Conservation (phyloP, 2,888 invertebrate species). For the Tipula unca region DNA sequence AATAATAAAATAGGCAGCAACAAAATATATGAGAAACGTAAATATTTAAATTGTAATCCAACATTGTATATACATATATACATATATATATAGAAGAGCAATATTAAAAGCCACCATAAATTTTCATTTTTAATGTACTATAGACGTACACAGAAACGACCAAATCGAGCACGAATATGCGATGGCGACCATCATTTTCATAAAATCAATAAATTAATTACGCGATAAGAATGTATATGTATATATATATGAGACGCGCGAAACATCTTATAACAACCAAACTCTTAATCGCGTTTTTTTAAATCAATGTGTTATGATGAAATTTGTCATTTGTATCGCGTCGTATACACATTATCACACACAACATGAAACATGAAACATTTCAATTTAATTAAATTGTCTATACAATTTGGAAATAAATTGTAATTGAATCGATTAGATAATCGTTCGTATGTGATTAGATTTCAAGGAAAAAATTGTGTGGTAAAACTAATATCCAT, state of each 20-base stretch:
- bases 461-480: background rate
- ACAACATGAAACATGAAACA: background rate
- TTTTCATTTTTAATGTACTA: background rate
- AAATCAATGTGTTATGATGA: background rate
- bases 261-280: background rate
- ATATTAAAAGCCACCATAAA: background rate
- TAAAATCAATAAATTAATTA: background rate
- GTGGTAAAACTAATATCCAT: background rate
- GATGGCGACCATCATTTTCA: background rate
- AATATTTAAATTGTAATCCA: background rate
- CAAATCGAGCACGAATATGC: background rate
- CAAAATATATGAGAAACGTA: background rate
- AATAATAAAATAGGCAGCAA: background rate
- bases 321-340: background rate
- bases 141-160: background rate
- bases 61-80: background rate
- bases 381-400: background rate
- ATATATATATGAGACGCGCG: background rate
- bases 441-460: background rate
- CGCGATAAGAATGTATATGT: background rate
- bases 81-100: too few relatives aligned
- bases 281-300: background rate
- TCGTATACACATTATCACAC: background rate
- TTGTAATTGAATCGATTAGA: background rate
- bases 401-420: background rate